Evolutionary conservation across 2,113 vertebrate genomes (phyloP).

Genomic region (Syrmaticus mikado): DNA sequence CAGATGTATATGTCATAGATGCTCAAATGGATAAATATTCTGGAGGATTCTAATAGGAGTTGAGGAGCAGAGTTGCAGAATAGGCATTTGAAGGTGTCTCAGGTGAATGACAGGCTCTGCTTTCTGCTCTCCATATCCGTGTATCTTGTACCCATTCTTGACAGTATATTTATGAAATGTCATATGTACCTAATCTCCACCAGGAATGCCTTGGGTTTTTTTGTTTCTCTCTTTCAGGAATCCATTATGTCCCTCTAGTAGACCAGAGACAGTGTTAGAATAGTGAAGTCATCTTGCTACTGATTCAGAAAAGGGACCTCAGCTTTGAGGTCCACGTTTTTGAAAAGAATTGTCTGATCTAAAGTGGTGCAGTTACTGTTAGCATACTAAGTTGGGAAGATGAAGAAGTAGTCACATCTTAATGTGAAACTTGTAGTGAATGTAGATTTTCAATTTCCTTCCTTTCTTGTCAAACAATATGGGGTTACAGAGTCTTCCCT

Average conservation of each 20-base stretch:
- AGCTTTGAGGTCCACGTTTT: neutral
- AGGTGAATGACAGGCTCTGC: neutral
- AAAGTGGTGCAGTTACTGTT: neutral
- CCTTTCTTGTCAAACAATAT: neutral
- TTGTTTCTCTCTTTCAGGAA: neutral
- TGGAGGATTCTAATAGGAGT: neutral
- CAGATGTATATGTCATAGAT: neutral
- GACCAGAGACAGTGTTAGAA: neutral
- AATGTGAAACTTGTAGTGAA: neutral
- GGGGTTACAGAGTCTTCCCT: neutral
- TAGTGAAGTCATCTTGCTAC: neutral
- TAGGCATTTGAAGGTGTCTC: neutral
- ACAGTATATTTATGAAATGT: neutral
- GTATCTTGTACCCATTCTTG: neutral
- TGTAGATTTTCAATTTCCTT: neutral
- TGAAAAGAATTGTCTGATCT: neutral
- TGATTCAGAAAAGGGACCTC: neutral
- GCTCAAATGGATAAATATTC: constrained; percentile 1
- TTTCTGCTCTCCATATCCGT: neutral
- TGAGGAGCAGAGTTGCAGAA: neutral
- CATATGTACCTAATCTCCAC: neutral
- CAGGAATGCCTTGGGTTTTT: neutral
- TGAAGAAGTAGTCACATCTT: neutral
- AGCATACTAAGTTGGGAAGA: neutral
- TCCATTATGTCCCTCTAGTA: neutral